A percentile compares a stretch with the other conserved stretches of the same genome.
phyloP scores from a whole-genome alignment of 1,140 invertebrate genomes.

The Drosophila murphyi region DNA sequence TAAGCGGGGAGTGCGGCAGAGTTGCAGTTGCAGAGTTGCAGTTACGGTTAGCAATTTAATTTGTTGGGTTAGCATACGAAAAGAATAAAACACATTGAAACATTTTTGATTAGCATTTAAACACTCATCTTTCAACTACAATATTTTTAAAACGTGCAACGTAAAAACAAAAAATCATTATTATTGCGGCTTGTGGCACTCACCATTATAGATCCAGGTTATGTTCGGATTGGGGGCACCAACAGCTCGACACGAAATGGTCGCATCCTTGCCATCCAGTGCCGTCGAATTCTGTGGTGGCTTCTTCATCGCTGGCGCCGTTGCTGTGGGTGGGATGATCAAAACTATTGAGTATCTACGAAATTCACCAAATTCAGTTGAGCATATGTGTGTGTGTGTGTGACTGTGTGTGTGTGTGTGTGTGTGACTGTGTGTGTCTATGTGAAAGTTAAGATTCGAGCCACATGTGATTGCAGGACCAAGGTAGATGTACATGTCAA shows the following conservation, averaged over 20 bases:
- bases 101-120: slow-evolving; percentile 39
- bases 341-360: slow-evolving; percentile 17
- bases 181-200: slow-evolving; percentile 71
- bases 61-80: slow-evolving; percentile 47
- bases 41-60: slow-evolving; percentile 48
- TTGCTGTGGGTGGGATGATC: slow-evolving; percentile 86
- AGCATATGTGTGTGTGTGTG: slow-evolving; percentile 2
- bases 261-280: slow-evolving; percentile 95
- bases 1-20: slow-evolving; percentile 8
- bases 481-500: slow-evolving; percentile 12
- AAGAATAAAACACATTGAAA: slow-evolving; percentile 40
- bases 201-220: slow-evolving; percentile 96
- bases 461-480: slow-evolving; percentile 1
- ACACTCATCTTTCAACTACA: slow-evolving; percentile 2
- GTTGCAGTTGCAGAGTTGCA: slow-evolving; percentile 14
- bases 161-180: background rate
- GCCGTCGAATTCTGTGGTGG: slow-evolving; percentile 94
- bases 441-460: background rate
- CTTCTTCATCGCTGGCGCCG: slow-evolving; percentile 92
- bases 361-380: background rate
- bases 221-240: slow-evolving; percentile 95
- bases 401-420: slow-evolving; percentile 10
- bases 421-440: slow-evolving; percentile 1
- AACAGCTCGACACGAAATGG: slow-evolving; percentile 92
- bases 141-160: background rate